Evolutionary conservation across 2,113 vertebrate species (phyloP), one percentile per base, ranked within the genome.

Genomic region (Cyphomyrus discorhynchus): DNA sequence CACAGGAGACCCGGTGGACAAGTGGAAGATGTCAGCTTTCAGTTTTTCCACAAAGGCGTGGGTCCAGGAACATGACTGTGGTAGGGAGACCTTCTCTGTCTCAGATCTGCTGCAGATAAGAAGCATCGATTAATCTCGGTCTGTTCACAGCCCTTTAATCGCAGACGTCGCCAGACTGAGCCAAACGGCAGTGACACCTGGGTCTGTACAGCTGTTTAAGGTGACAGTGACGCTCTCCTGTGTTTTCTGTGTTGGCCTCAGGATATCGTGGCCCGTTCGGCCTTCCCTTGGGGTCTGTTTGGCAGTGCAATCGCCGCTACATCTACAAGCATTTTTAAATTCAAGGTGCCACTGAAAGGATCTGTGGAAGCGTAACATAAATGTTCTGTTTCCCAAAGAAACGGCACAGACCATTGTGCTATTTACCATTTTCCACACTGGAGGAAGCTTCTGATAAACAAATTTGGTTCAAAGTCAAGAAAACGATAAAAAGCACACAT

Each of bases 301-400:
- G 27, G 27, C 47, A 53, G 24, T 15, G 4, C 70, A n/a, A 15
- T 58, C 24, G 1, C 80, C 50, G 8, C 83, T 24, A 11, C 31
- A 27, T 47, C 27, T 87, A 17, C 45, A 70, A 5, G 27, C 88
- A 46, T 31, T 77, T 7, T 2, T 45, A 42, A 11, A 42, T 77
- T 66, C 42, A 0, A 42, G 84, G 46, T 50, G 49, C 46, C 46
- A 88, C 89, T 89, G 92, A 90, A 50, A 89, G 88, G 91, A 46
- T 35, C 47, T 80, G 10, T 1, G 0, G 89, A 10, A 80, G 90
- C 88, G 24, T 80, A 89, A 92, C 91, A 92, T 52, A 7, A 89
- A 92, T 91, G 90, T 27, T 77, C 92, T 31, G 19, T 91, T 93
- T 93, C 93, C 92, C 92, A 91, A 90, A 91, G 92, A 93, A 89